Evolutionary conservation across 2,797 vertebrate genomes (phyloP).

Genomic region (Nyctalus aviator): DNA sequence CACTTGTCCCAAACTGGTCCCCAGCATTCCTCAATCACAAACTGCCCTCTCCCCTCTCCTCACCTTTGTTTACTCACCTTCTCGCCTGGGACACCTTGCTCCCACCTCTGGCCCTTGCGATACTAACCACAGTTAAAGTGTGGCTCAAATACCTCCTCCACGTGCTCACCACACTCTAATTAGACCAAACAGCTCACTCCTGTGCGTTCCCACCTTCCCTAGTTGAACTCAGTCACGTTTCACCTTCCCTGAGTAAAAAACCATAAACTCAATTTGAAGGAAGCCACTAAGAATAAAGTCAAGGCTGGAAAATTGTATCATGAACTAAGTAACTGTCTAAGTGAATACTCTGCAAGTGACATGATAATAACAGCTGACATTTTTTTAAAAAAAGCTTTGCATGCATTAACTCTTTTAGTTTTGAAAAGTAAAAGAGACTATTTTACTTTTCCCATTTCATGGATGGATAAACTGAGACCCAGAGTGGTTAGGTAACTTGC

Average conservation of each 20-base stretch:
- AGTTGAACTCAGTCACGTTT: background rate
- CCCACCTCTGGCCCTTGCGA: background rate
- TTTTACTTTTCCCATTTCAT: background rate
- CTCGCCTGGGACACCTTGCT: fast-evolving
- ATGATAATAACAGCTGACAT: background rate
- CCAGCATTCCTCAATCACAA: background rate
- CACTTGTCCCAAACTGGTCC: background rate
- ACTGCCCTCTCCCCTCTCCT: background rate
- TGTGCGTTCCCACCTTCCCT: background rate
- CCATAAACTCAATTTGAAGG: background rate
- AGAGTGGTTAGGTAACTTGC: background rate
- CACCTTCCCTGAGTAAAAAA: background rate
- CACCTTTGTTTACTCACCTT: fast-evolving
- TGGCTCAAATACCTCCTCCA: background rate
- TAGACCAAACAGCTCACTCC: background rate
- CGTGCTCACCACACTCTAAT: background rate
- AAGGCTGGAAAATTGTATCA: background rate
- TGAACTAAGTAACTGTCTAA: background rate
- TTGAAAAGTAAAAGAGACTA: background rate
- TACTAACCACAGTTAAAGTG: background rate
- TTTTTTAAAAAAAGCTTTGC: background rate
- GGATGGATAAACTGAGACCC: background rate
- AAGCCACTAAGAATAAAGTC: background rate
- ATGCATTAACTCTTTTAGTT: background rate
- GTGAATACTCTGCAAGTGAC: background rate